Percentiles rank a stretch among this genome's conserved stretches.
Evolutionary conservation across 1,140 invertebrate genomes (phyloP).

Genomic region (Melitaea cinxia): DNA sequence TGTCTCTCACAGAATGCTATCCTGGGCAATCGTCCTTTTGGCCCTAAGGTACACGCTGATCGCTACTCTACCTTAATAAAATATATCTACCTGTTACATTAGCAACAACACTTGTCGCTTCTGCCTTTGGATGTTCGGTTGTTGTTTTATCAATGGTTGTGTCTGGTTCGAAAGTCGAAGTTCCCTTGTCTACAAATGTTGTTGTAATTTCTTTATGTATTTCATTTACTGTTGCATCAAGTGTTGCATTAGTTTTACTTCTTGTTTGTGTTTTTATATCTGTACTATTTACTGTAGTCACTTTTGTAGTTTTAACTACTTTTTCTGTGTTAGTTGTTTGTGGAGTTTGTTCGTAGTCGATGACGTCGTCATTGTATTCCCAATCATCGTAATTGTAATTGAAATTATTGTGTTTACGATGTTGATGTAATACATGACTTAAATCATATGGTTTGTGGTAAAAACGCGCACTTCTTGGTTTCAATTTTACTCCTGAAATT

Average conservation of each 20-base stretch:
- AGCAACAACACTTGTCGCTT: neutral
- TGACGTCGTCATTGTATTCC: neutral
- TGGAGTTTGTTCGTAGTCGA: neutral
- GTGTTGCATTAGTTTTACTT: neutral
- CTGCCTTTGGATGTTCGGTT: neutral
- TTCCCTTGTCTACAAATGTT: neutral
- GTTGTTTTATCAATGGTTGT: neutral
- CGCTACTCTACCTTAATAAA: too few species aligned
- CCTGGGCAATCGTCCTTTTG: too few species aligned
- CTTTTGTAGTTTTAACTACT: neutral
- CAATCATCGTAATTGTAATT: slow-evolving; percentile 29
- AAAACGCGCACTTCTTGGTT: neutral
- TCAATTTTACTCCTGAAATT: neutral
- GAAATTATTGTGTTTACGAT: slow-evolving; percentile 7
- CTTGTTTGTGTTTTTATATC: neutral
- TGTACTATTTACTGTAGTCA: neutral
- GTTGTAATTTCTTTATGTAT: neutral
- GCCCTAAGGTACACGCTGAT: too few species aligned
- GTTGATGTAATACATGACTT: neutral
- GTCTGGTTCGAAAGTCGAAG: too few species aligned
- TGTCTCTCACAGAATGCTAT: too few species aligned
- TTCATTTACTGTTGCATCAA: neutral
- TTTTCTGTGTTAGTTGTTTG: neutral
- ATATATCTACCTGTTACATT: neutral
- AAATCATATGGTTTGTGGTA: neutral